phyloP scores from a whole-genome alignment of 35 echinoderm and acorn worm genomes.

The Eucidaris tribuloides region DNA sequence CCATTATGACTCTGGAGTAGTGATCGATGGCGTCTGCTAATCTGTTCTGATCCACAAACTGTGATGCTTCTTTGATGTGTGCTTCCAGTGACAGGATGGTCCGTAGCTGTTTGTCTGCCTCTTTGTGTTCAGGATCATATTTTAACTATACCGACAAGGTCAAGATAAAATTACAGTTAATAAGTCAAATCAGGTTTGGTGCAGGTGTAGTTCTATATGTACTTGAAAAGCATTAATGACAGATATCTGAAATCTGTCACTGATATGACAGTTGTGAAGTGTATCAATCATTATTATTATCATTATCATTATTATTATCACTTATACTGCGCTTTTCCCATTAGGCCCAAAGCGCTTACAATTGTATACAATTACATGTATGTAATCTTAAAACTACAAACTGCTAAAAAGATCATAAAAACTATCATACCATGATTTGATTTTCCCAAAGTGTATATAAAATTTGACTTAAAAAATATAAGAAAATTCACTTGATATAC shows the following conservation, averaged over 20 bases:
- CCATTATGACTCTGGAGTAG: slow-evolving; percentile 66
- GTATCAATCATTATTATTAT: neutral
- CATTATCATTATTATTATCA: neutral
- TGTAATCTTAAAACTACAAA: too few species aligned
- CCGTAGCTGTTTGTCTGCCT: slow-evolving; percentile 57
- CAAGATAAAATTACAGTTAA: neutral
- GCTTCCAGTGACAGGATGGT: slow-evolving; percentile 31
- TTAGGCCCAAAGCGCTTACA: too few species aligned
- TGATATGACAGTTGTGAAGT: neutral
- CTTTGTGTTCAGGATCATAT: slow-evolving; percentile 54
- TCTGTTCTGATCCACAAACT: neutral
- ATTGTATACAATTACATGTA: too few species aligned
- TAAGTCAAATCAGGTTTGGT: neutral
- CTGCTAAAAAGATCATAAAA: too few species aligned
- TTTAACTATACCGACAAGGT: slow-evolving; percentile 36
- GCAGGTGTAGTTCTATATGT: neutral
- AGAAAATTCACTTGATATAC: too few species aligned
- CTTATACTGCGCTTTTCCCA: neutral
- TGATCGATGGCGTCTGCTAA: slow-evolving; percentile 47
- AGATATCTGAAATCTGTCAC: neutral
- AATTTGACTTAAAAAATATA: too few species aligned
- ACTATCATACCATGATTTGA: too few species aligned
- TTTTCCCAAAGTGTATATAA: too few species aligned
- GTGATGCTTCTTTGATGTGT: slow-evolving; percentile 25
- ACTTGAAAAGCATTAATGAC: neutral